A percentile compares a stretch with the other conserved stretches of the same genome.
phyloP scores from a whole-genome alignment of 1,140 invertebrate species.

The Adoxophyes honmai region DNA sequence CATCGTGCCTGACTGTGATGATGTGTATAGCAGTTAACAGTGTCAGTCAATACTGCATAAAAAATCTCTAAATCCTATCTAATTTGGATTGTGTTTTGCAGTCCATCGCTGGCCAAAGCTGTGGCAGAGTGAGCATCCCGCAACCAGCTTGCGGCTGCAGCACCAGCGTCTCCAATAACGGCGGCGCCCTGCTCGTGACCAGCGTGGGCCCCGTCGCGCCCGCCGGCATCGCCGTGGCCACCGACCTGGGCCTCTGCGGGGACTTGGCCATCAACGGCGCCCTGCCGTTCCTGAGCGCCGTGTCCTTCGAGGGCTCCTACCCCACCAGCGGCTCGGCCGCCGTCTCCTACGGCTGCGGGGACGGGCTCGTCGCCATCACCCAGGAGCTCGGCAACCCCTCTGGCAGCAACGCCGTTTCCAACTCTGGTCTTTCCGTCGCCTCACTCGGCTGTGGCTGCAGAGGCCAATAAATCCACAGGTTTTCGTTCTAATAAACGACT shows the following conservation, averaged over 20 bases:
- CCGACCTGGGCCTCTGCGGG: background rate
- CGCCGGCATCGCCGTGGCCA: conserved; percentile 4
- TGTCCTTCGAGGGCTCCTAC: background rate
- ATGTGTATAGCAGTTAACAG: too few relatives aligned
- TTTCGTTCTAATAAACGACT: too few relatives aligned
- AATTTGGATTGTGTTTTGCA: background rate
- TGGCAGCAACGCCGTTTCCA: background rate
- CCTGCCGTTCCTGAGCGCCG: conserved; percentile 8
- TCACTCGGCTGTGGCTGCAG: background rate
- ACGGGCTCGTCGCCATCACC: background rate
- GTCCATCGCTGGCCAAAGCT: background rate
- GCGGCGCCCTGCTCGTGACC: background rate
- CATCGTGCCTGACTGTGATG: too few relatives aligned
- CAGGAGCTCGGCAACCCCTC: background rate
- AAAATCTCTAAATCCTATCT: too few relatives aligned
- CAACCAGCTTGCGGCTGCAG: background rate
- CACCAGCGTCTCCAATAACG: background rate
- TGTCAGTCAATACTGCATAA: too few relatives aligned
- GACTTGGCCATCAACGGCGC: background rate
- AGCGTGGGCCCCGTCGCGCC: conserved; percentile 12
- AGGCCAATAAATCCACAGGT: too few relatives aligned
- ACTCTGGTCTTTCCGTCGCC: background rate
- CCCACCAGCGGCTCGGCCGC: background rate
- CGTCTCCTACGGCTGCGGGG: conserved; percentile 5
- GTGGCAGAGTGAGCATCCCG: background rate